These are phyloP conservation scores for Mythimna vitellina DNA, from an alignment of 2,888 invertebrate species.

Conservation along the genomic window DNA sequence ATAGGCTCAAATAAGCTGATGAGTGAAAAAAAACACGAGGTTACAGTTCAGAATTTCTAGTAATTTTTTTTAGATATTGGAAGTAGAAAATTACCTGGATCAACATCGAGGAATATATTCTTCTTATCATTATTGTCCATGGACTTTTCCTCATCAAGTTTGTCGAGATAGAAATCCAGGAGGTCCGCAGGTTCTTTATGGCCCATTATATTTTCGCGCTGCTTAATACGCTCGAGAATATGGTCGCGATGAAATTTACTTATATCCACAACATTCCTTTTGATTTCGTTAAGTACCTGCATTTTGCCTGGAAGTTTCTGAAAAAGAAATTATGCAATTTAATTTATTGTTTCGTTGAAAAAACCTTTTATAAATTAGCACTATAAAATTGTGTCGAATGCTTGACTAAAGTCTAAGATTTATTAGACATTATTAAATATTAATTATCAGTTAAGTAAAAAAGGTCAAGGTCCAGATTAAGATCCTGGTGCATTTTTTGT, in stretches of 20 bases:
- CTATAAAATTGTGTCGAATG: not conserved
- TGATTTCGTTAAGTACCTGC: slow-evolving; percentile 83
- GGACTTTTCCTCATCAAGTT: slow-evolving; percentile 53
- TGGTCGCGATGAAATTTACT: slow-evolving; percentile 71
- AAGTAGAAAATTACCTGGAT: slow-evolving; percentile 35
- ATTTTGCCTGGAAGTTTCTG: slow-evolving; percentile 75
- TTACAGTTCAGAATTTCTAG: no score
- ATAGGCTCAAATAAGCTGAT: not conserved
- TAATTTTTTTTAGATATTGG: not conserved
- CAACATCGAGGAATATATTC: slow-evolving; percentile 29
- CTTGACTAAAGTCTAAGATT: not conserved
- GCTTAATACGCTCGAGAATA: slow-evolving; percentile 59
- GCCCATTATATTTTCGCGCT: slow-evolving; percentile 39
- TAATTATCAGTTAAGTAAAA: not conserved
- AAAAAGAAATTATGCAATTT: slow-evolving; percentile 22
- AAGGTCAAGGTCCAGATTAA: not conserved
- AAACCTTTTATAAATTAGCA: not conserved
- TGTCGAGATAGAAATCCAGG: slow-evolving; percentile 72
- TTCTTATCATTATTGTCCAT: slow-evolving; percentile 26
- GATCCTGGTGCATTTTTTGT: slow-evolving; percentile 1
- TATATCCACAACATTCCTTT: slow-evolving; percentile 78
- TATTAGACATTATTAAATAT: not conserved
- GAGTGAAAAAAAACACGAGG: not conserved
- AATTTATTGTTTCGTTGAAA: slow-evolving; percentile 1
- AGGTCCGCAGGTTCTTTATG: slow-evolving; percentile 68